A percentile compares a stretch with the other conserved stretches of the same genome.
Evolutionary conservation across 30 jellyfish, hydroid and myxozoan species (phyloP).

Genomic region (Aurelia sp.): DNA sequence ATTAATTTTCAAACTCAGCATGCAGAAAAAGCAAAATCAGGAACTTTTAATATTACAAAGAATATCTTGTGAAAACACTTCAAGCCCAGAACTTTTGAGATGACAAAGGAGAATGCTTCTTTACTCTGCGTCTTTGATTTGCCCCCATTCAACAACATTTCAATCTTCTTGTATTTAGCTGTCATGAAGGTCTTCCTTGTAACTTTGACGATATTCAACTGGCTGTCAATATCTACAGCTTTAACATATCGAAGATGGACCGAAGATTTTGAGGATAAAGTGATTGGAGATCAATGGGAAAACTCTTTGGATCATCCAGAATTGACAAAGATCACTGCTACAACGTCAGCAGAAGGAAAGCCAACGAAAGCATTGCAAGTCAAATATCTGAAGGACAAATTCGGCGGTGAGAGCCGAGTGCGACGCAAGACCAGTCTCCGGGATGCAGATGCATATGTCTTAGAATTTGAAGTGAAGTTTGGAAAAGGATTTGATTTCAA

Average conservation of each 20-base stretch:
- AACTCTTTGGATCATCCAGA: conserved; percentile 27
- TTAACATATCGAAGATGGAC: not conserved
- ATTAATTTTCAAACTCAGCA: no score
- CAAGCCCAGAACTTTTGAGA: no score
- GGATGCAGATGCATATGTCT: conserved; percentile 5
- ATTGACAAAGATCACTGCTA: not conserved
- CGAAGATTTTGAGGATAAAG: conserved; percentile 12
- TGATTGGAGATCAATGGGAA: conserved; percentile 16
- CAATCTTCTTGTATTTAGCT: no score
- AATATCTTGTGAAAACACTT: no score
- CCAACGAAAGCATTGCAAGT: conserved; percentile 16
- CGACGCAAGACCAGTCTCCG: conserved; percentile 6
- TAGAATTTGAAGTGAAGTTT: conserved; percentile 21
- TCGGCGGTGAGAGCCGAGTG: conserved; percentile 27
- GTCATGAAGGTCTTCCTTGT: no score
- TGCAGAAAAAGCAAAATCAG: no score
- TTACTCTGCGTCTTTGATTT: no score
- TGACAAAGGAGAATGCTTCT: no score
- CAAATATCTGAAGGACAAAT: conserved; percentile 10
- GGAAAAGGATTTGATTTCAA: conserved; percentile 14
- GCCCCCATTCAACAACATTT: no score
- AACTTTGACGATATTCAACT: no score
- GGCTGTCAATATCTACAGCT: no score
- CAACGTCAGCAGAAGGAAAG: conserved; percentile 5
- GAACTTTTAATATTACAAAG: no score